These are phyloP conservation scores for Philaenus spumarius DNA, from an alignment of 1,140 invertebrate species.

Conservation along the genomic window DNA sequence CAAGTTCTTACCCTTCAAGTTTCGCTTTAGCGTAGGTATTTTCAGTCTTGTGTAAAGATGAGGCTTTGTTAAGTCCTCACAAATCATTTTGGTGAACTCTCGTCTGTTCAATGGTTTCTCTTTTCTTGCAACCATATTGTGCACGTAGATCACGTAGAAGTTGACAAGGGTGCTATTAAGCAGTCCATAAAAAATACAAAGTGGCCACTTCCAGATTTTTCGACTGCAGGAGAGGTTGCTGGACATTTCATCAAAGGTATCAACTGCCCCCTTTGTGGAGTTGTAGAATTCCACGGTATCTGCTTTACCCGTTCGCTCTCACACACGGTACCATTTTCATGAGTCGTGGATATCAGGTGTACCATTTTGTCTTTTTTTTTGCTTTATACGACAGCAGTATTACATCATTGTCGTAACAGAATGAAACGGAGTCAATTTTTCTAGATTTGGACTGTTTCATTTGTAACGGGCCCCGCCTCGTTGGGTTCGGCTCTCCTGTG, in stretches of 20 bases:
- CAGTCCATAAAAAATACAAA: slow-evolving; percentile 32
- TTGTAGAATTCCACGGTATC: too few relatives aligned
- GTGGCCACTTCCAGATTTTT: slow-evolving; percentile 32
- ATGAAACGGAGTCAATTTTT: neutral
- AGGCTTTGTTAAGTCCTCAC: neutral
- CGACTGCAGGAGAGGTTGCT: slow-evolving; percentile 25
- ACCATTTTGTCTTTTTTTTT: slow-evolving; percentile 31
- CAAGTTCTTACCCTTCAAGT: too few relatives aligned
- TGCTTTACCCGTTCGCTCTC: slow-evolving; percentile 24
- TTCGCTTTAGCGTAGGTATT: neutral
- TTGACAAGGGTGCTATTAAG: slow-evolving; percentile 30
- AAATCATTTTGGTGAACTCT: neutral
- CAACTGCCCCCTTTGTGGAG: too few relatives aligned
- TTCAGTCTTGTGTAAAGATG: neutral
- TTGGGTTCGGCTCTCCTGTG: too few relatives aligned
- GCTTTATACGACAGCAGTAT: slow-evolving; percentile 37
- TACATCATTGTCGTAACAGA: slow-evolving; percentile 33
- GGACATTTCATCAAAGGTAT: slow-evolving; percentile 33
- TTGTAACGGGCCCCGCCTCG: too few relatives aligned
- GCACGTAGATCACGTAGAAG: slow-evolving; percentile 18
- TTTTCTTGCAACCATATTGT: neutral
- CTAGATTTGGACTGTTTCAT: too few relatives aligned
- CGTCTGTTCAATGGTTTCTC: neutral
- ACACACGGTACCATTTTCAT: slow-evolving; percentile 26
- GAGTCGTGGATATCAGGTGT: too few relatives aligned